A percentile compares a stretch with the other conserved stretches of the same genome.
These are phyloP conservation scores for Agrotis segetum DNA, from an alignment of 2,888 invertebrate species.

Conservation along the genomic window DNA sequence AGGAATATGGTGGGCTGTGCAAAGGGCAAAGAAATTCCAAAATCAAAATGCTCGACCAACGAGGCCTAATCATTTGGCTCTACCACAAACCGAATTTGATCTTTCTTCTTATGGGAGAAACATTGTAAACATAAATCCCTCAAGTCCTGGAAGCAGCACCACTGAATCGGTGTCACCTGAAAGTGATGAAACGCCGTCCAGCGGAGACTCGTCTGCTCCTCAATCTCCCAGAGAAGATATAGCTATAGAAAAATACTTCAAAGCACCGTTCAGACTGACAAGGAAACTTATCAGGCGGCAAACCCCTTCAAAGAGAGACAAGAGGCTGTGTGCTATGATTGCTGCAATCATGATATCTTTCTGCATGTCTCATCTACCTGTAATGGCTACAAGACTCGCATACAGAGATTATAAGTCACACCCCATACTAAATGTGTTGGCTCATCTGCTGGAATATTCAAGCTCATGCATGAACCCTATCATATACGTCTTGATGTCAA, in stretches of 20 bases:
- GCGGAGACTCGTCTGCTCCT: slow-evolving; percentile 12
- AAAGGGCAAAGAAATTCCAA: slow-evolving; percentile 90
- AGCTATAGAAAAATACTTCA: slow-evolving; percentile 70
- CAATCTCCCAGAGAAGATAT: slow-evolving; percentile 26
- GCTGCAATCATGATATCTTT: slow-evolving; percentile 97
- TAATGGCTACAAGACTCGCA: slow-evolving; percentile 95
- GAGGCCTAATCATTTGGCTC: slow-evolving; percentile 59
- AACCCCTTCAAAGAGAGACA: slow-evolving; percentile 94
- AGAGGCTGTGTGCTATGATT: slow-evolving; percentile 95
- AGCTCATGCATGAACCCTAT: slow-evolving; percentile 97
- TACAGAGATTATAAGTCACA: slow-evolving; percentile 92
- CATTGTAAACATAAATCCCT: neutral
- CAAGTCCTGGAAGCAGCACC: slow-evolving; percentile 18
- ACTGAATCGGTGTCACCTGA: slow-evolving; percentile 13
- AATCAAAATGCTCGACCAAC: slow-evolving; percentile 83
- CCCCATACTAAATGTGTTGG: slow-evolving; percentile 93
- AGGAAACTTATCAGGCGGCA: slow-evolving; percentile 86
- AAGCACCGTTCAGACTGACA: slow-evolving; percentile 77
- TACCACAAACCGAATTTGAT: slow-evolving; percentile 29
- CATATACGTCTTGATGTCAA: slow-evolving; percentile 98
- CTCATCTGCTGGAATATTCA: slow-evolving; percentile 95
- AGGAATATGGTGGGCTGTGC: slow-evolving; percentile 95
- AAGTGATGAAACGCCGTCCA: slow-evolving; percentile 8
- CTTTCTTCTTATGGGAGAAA: slow-evolving; percentile 15
- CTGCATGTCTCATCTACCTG: slow-evolving; percentile 96